A percentile compares a stretch with the other conserved stretches of the same genome.
Evolutionary conservation across 1,140 invertebrate genomes (phyloP).

Genomic region (Drosophila oshimai): DNA sequence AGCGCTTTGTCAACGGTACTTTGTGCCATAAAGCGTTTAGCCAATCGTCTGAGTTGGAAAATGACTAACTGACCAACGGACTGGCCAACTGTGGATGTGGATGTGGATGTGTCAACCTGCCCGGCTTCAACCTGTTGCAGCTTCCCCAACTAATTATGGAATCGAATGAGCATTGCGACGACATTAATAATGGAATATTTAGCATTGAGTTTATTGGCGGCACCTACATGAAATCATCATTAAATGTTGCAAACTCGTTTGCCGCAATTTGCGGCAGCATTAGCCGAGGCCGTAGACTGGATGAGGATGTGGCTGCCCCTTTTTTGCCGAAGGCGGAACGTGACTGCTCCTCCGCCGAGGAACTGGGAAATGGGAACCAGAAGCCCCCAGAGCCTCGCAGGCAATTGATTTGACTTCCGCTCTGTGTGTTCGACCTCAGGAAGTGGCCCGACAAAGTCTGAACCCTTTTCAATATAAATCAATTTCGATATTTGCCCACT

Average conservation of each 20-base stretch:
- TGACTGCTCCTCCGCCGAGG: conserved; percentile 27
- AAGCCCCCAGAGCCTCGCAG: conserved; percentile 6
- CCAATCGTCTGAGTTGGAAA: conserved; percentile 35
- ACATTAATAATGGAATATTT: conserved; percentile 77
- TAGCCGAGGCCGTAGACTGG: neutral
- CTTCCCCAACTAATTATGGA: conserved; percentile 59
- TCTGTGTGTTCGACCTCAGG: conserved; percentile 45
- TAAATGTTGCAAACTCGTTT: conserved; percentile 77
- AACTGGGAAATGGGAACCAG: neutral
- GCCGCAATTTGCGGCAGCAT: conserved; percentile 73
- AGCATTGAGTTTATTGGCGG: conserved; percentile 78
- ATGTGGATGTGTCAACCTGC: conserved; percentile 7
- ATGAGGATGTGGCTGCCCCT: conserved; percentile 12
- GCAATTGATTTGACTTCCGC: conserved; percentile 78
- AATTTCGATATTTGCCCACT: conserved; percentile 69
- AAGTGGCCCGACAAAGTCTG: conserved; percentile 62
- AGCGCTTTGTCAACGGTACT: conserved; percentile 70
- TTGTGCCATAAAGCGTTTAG: conserved; percentile 76
- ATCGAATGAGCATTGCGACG: conserved; percentile 56
- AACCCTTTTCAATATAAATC: conserved; percentile 79
- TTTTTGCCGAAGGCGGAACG: conserved; percentile 21
- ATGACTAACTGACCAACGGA: conserved; percentile 10
- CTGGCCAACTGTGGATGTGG: neutral
- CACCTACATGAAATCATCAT: conserved; percentile 80
- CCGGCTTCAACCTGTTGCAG: conserved; percentile 17